Base-by-base conservation (phyloP, 2,113 vertebrate genomes). In the Eleginops maclovinus region DNA sequence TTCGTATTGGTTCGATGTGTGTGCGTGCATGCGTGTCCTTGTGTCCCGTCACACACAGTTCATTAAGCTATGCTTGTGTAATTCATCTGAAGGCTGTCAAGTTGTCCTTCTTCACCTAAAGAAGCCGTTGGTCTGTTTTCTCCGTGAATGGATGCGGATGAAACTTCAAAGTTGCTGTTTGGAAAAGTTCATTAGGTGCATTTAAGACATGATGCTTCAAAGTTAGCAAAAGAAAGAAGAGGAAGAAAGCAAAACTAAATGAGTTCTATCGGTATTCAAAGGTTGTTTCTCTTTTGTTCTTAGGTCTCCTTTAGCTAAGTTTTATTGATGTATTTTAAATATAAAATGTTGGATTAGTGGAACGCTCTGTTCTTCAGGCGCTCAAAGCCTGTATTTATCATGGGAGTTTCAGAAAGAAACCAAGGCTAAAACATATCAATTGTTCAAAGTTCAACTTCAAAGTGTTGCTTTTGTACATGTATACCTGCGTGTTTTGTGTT, bases 21-120 rank as follows among this genome's bases (percentile, higher is more conserved):
- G 73, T 46, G 54, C 55, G 73, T 46, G 54, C 55, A 71, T 77
- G 85, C 63, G 58, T 83, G 83, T 82, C 68, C 70, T 50, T 55
- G 66, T 82, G 79, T 82, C 65, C 62, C 69, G 79, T 89, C 72
- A 56, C 61, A 72, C 85, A 87, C 91, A 88, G 89, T 89, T 92
- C 90, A 92, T 93, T 92, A 91, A 68, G 61, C 90, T 59, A 21
- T 87, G 69, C 72, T 81, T 59, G 80, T 77, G 77, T 89, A 84
- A 85, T 87, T 92, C 83, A 90, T 91, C 90, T 87, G 66, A 83
- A 81, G 86, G 81, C 77, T 72, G 31, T 68, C 61, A 28, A 8
- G 15, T 6, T 43, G 16, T 50, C 36, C 73, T 49, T 68, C n/a
- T 74, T 59, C 14, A 49, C 46, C 55, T 58, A 67, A 58, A 47